A percentile compares a stretch with the other conserved stretches of the same genome.
Conservation (phyloP, 2,113 vertebrate species). For the Daphoenositta chrysoptera region DNA sequence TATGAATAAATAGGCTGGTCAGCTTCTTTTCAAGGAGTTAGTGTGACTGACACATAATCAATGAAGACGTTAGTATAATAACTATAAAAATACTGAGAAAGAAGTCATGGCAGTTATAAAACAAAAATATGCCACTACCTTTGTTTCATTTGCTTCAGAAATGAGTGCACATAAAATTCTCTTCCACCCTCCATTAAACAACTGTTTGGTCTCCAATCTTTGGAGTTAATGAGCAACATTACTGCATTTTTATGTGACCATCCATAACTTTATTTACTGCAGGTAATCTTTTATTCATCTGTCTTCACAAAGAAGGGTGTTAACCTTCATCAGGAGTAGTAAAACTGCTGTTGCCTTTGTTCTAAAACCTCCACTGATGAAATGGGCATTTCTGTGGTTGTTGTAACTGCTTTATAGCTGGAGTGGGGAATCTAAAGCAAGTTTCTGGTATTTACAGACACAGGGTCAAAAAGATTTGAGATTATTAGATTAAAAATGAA, state of each 20-base stretch:
- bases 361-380: not conserved
- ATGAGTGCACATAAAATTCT: not conserved
- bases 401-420: not conserved
- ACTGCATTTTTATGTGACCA: conserved; percentile 17
- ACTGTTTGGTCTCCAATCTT: not conserved
- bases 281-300: not conserved
- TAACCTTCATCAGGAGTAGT: not conserved
- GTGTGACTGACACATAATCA: not conserved
- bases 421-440: not conserved
- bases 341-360: not conserved
- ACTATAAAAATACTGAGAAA: not conserved
- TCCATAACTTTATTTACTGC: conserved; percentile 4
- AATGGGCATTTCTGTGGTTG: not conserved
- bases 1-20: not conserved
- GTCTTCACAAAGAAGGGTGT: not conserved
- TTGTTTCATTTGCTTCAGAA: conserved; percentile 19
- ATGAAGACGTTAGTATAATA: not conserved
- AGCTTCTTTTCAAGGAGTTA: not conserved
- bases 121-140: not conserved
- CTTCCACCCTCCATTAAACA: conserved; percentile 2
- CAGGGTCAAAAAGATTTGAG: not conserved
- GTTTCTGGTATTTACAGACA: not conserved
- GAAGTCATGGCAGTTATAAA: not conserved
- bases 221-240: conserved; percentile 31
- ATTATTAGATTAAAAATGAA: not conserved